Conservation (phyloP, 2,113 vertebrate genomes). For the Pungitius pungitius region DNA sequence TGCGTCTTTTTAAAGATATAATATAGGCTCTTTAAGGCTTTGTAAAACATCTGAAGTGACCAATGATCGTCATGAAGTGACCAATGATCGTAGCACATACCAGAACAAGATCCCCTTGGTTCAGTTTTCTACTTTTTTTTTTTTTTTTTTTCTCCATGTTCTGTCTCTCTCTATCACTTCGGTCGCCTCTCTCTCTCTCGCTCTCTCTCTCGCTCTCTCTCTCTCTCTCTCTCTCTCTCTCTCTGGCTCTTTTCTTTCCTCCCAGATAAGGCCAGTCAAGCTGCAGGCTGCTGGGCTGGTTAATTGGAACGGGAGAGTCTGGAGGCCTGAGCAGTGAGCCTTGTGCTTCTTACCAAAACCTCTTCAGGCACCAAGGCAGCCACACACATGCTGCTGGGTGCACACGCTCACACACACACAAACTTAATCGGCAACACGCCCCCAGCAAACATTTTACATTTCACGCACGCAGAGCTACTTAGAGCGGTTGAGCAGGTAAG, state of each 20-base stretch:
- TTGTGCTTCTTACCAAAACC: slow-evolving; percentile 69
- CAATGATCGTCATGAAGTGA: no score
- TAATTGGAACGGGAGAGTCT: slow-evolving; percentile 75
- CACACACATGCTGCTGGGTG: slow-evolving; percentile 45
- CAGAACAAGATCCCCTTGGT: no score
- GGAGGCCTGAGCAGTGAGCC: slow-evolving; percentile 69
- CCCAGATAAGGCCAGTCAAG: slow-evolving; percentile 69
- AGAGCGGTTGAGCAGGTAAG: slow-evolving; percentile 36
- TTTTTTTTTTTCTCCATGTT: not conserved
- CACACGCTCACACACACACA: slow-evolving; percentile 10
- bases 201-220: slow-evolving; percentile 14
- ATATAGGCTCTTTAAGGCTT: not conserved
- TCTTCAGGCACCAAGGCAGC: slow-evolving; percentile 67
- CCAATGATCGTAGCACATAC: no score
- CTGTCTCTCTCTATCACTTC: slow-evolving; percentile 41
- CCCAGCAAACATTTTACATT: slow-evolving; percentile 60
- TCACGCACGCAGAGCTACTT: slow-evolving; percentile 48
- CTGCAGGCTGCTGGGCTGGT: slow-evolving; percentile 75
- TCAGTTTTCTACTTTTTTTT: no score
- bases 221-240: slow-evolving; percentile 33
- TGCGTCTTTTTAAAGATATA: not conserved
- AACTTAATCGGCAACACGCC: slow-evolving; percentile 29
- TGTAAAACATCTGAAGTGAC: not conserved
- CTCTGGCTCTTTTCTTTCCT: not conserved
- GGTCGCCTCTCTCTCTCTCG: not conserved